Percentiles rank a stretch among this genome's conserved stretches.
These are phyloP conservation scores for Caenorhabditis zanzibari DNA, from an alignment of 2,888 invertebrate species.

Conservation along the genomic window DNA sequence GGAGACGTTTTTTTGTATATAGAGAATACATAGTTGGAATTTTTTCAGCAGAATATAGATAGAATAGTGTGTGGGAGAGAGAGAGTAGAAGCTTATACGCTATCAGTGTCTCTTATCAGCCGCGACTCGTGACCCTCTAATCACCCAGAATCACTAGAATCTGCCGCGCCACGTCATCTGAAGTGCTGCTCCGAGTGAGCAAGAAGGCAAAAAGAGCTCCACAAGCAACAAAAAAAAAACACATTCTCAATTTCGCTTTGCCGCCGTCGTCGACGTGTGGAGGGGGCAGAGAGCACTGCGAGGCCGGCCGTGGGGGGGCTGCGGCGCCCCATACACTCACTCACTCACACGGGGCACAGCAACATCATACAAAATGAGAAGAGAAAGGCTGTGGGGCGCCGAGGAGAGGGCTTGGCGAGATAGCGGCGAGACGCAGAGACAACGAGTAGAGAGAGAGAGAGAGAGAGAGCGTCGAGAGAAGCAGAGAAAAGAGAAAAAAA, in stretches of 20 bases:
- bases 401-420: background rate
- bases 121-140: background rate
- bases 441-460: background rate
- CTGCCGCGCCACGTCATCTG: constrained; percentile 16
- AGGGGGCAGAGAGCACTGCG: constrained; percentile 2
- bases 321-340: background rate
- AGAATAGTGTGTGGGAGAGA: too few relatives aligned
- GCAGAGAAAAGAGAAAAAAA: background rate
- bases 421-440: background rate
- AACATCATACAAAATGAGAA: constrained; percentile 1
- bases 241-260: constrained; percentile 52
- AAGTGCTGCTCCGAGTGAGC: too few relatives aligned
- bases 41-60: too few relatives aligned
- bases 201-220: background rate
- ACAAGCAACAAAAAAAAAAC: constrained; percentile 34
- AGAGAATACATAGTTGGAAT: too few relatives aligned
- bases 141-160: too few relatives aligned
- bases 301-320: background rate
- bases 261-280: background rate
- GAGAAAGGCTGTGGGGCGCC: too few relatives aligned
- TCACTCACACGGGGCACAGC: background rate
- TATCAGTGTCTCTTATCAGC: background rate
- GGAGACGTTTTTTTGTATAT: background rate
- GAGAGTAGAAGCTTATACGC: background rate
- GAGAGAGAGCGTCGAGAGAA: background rate